A percentile compares a stretch with the other conserved stretches of the same genome.
phyloP scores from a whole-genome alignment of 2,113 vertebrate species.

The Pampusana beccarii region DNA sequence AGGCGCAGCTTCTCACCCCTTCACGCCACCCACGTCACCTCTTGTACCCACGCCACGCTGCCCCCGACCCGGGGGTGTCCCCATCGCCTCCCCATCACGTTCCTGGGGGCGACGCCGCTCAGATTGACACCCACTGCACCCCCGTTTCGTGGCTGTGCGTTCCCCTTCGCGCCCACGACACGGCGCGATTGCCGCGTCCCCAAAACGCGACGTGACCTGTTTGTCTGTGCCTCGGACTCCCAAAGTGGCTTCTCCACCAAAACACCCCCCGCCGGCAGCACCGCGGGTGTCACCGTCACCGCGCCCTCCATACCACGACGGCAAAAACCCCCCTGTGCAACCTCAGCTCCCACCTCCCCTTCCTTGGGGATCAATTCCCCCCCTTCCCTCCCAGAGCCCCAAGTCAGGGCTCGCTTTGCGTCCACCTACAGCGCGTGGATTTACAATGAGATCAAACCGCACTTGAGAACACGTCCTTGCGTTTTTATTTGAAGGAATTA shows the following conservation, averaged over 20 bases:
- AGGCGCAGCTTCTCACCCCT: neutral
- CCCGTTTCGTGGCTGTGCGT: neutral
- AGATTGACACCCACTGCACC: neutral
- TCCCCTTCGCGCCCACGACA: neutral
- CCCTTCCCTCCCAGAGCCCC: neutral
- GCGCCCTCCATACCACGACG: neutral
- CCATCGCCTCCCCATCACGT: neutral
- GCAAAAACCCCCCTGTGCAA: neutral
- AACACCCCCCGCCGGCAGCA: too few relatives aligned
- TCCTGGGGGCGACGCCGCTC: neutral
- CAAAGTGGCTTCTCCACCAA: neutral
- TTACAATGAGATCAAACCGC: neutral
- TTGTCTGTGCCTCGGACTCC: fast-evolving
- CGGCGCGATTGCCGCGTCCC: neutral
- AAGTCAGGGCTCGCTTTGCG: neutral
- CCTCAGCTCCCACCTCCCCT: neutral
- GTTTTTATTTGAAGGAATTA: neutral
- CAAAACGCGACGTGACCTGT: fast-evolving
- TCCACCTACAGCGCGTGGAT: neutral
- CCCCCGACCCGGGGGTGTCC: neutral
- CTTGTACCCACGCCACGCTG: fast-evolving
- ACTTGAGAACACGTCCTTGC: neutral
- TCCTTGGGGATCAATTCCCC: neutral
- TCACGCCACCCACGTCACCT: fast-evolving
- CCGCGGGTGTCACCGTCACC: fast-evolving